These are phyloP conservation scores for Crenichthys baileyi DNA, from an alignment of 2,797 vertebrate genomes.

Conservation along the genomic window DNA sequence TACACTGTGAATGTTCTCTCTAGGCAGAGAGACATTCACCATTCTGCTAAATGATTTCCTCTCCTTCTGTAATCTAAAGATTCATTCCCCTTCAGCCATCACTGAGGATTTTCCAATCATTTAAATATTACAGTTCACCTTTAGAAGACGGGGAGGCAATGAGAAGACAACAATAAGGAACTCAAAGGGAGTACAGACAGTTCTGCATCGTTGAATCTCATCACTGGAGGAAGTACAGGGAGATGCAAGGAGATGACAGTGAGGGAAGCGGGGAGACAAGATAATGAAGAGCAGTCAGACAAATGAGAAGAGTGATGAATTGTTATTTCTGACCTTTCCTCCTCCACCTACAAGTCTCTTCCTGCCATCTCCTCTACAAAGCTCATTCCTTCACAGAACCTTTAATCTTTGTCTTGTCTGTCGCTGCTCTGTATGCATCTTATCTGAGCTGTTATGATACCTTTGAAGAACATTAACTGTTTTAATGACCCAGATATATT, in stretches of 20 bases:
- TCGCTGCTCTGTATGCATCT: background rate
- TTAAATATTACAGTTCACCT: background rate
- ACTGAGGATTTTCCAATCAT: background rate
- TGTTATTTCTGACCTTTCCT: background rate
- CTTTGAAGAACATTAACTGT: background rate
- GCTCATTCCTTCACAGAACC: background rate
- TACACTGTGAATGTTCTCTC: slow-evolving; percentile 2
- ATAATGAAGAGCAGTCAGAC: background rate
- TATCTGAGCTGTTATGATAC: background rate
- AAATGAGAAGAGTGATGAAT: background rate
- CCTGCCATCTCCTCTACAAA: background rate
- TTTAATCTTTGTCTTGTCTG: background rate
- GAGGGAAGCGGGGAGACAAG: background rate
- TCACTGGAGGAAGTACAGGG: background rate
- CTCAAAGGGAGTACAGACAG: background rate
- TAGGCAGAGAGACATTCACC: background rate
- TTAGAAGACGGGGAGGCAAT: background rate
- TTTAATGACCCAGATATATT: background rate
- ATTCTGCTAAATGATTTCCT: background rate
- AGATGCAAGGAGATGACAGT: background rate
- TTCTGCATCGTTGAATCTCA: background rate
- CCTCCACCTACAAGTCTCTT: background rate
- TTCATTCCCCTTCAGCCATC: background rate
- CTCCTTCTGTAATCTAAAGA: background rate
- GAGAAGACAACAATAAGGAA: background rate